Percentiles rank a stretch among this genome's conserved stretches.
phyloP scores from a whole-genome alignment of 2,113 vertebrate species.

The Reinhardtius hippoglossoides region DNA sequence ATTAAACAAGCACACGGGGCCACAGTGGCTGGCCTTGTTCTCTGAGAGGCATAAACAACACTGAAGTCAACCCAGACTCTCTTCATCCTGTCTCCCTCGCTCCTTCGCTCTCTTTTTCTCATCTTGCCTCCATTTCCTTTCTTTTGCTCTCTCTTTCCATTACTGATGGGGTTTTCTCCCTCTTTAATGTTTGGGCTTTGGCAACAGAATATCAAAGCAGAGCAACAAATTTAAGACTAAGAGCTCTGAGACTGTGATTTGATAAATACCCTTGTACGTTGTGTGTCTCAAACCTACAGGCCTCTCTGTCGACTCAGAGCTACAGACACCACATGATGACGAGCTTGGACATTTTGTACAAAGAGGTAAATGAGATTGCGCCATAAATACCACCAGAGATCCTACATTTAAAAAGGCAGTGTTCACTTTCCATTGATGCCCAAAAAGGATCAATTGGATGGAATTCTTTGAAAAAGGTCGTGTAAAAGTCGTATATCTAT shows the following conservation, averaged over 20 bases:
- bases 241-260: constrained; percentile 36
- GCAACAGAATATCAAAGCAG: constrained; percentile 65
- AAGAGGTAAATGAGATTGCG: constrained; percentile 82
- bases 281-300: constrained; percentile 72
- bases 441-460: background rate
- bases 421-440: background rate
- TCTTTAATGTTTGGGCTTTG: constrained; percentile 55
- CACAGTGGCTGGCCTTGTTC: constrained; percentile 71
- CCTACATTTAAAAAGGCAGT: background rate
- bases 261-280: background rate
- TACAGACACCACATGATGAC: constrained; percentile 85
- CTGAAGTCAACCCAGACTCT: constrained; percentile 56
- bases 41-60: constrained; percentile 63
- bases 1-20: constrained; percentile 46
- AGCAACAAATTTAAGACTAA: constrained; percentile 55
- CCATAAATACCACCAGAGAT: background rate
- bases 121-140: constrained; percentile 5
- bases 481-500: background rate
- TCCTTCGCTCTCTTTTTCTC: background rate
- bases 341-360: constrained; percentile 88
- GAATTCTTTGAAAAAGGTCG: background rate
- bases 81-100: constrained; percentile 42
- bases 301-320: constrained; percentile 77
- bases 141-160: background rate
- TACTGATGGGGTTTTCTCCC: constrained; percentile 14